Evolutionary conservation across 1,140 invertebrate genomes (phyloP).

Genomic region (Pachyrhynchus sulphureomaculatus): DNA sequence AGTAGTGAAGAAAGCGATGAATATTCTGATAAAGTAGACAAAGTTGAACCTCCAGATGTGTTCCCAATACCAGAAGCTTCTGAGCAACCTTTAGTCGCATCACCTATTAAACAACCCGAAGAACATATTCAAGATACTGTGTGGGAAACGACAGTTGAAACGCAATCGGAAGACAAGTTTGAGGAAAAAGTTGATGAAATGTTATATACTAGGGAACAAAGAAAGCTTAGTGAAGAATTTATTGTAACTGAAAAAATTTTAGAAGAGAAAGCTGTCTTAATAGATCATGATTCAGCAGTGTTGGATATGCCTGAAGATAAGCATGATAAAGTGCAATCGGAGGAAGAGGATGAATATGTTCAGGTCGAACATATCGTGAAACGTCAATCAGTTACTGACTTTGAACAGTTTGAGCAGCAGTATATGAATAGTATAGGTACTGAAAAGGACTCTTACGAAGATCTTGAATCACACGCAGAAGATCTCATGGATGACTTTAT

Average conservation of each 20-base stretch:
- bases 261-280: not conserved
- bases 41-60: conserved; percentile 16
- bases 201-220: conserved; percentile 2
- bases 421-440: not conserved
- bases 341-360: conserved; percentile 14
- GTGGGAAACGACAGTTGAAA: conserved; percentile 65
- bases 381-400: conserved; percentile 6
- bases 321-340: not conserved
- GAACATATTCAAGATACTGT: conserved; percentile 61
- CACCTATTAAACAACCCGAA: conserved; percentile 58
- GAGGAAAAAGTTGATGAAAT: conserved; percentile 42
- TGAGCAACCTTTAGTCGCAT: conserved; percentile 35
- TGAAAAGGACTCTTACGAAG: not conserved
- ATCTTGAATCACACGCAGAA: not conserved
- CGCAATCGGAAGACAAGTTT: conserved; percentile 45
- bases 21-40: conserved; percentile 33
- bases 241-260: conserved; percentile 13
- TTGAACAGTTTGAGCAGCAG: not conserved
- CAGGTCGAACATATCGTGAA: conserved; percentile 15
- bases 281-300: not conserved
- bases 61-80: conserved; percentile 52
- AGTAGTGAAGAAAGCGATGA: conserved; percentile 51
- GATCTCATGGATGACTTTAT: not conserved
- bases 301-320: not conserved
- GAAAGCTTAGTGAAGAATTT: conserved; percentile 22